These are phyloP conservation scores for Heliothis peltigera DNA, from an alignment of 2,888 invertebrate species.

Conservation along the genomic window DNA sequence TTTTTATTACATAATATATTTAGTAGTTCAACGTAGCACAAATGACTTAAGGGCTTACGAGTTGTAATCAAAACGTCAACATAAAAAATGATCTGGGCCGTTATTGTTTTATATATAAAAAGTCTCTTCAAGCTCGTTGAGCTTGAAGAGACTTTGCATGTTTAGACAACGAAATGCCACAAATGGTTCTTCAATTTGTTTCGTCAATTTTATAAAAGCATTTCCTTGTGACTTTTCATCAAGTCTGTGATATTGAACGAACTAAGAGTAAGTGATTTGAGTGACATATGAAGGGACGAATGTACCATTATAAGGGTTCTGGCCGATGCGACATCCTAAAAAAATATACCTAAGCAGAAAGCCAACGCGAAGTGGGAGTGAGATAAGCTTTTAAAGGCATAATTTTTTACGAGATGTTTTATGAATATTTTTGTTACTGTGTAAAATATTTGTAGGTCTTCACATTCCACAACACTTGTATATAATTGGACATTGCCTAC, in stretches of 20 bases:
- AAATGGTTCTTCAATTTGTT: constrained; percentile 25
- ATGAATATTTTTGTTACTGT: constrained; percentile 16
- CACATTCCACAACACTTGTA: neutral
- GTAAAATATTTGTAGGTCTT: neutral
- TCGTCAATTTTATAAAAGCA: constrained; percentile 33
- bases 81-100: constrained; percentile 55
- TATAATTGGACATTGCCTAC: constrained; percentile 6
- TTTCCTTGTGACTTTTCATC: constrained; percentile 47
- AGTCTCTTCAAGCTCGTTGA: constrained; percentile 27
- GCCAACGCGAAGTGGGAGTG: constrained; percentile 27
- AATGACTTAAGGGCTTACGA: constrained; percentile 46
- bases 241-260: constrained; percentile 38
- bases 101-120: constrained; percentile 52
- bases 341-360: constrained; percentile 50
- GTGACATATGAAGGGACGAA: constrained; percentile 53
- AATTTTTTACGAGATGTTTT: constrained; percentile 35
- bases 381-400: constrained; percentile 46
- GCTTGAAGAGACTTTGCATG: too few species aligned
- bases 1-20: constrained; percentile 34
- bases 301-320: constrained; percentile 52
- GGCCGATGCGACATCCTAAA: constrained; percentile 47
- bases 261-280: constrained; percentile 36
- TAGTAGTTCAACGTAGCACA: constrained; percentile 40
- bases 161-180: constrained; percentile 32
- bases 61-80: constrained; percentile 57